Percentiles rank a stretch among this genome's conserved stretches.
These are phyloP conservation scores for Ostrea denselamellosa DNA, from an alignment of 1,140 invertebrate species.

Conservation along the genomic window DNA sequence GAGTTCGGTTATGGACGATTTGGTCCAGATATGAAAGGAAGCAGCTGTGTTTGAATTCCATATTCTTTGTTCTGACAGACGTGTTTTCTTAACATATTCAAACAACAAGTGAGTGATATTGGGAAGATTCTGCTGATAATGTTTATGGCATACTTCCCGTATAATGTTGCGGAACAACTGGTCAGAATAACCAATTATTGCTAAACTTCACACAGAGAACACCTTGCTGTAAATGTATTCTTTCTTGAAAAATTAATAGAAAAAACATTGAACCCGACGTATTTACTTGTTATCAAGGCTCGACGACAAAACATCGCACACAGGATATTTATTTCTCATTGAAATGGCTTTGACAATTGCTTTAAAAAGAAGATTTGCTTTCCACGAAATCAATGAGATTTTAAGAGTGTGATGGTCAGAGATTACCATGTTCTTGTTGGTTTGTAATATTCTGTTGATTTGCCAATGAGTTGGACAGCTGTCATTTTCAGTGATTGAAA, in stretches of 20 bases:
- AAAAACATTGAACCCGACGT: background rate
- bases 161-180: constrained; percentile 12
- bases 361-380: too few relatives aligned
- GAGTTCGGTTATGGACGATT: background rate
- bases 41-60: background rate
- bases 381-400: too few relatives aligned
- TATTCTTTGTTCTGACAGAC: constrained; percentile 9
- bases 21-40: background rate
- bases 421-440: too few relatives aligned
- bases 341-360: too few relatives aligned
- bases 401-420: too few relatives aligned
- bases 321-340: too few relatives aligned
- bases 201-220: background rate
- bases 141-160: constrained; percentile 1
- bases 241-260: constrained; percentile 9
- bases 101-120: constrained; percentile 15
- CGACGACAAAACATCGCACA: too few relatives aligned
- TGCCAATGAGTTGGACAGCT: too few relatives aligned
- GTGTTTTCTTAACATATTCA: background rate
- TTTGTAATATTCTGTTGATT: too few relatives aligned
- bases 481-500: too few relatives aligned
- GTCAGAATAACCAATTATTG: background rate
- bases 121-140: background rate
- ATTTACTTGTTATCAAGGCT: too few relatives aligned
- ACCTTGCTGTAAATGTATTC: background rate